Evolutionary conservation across 2,888 invertebrate species (phyloP), one percentile per base, ranked within the genome.

Genomic region (Desoria tigrina): DNA sequence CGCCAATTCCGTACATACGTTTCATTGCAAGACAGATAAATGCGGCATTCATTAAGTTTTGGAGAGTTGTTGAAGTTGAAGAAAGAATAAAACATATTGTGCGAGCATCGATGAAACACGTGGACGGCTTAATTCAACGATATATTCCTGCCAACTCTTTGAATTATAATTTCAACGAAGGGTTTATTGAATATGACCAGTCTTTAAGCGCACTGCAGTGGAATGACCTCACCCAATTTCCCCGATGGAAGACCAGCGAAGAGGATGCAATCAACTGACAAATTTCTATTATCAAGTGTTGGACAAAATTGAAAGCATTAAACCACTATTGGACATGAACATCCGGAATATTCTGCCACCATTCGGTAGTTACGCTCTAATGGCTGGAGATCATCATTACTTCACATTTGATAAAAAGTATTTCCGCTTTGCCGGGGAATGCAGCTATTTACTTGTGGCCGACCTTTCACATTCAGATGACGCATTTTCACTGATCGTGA

Each of bases 401-500:
- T 79, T 81, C 67, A 83, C 84, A 1, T 84, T 83, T 76, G 84
- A 84, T 77, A 79, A 80, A 50, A 77, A 77, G 54, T 80, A 81
- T 73, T 83, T 79, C 77, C 79, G 82, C 57, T 82, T 83, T 73
- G 79, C 80, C 24, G 82, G 82, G 16, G 79, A 79, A 49, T 84
- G 83, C 78, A 82, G 81, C 72, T 83, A 83, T 73, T 77, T 84
- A 2, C 77, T 84, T 27, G 81, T 81, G 2, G 78, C 80, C 23
- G 84, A 84, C 76, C 80, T 83, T 68, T 77, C 79, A 4, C 78
- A 81, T 68, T 79, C 80, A 61, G 80, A 80, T 63, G 57, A 57
- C 23, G 6, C 57, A 4, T 84, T 83, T 78, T 80, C 81, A 4
- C 79, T 82, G 11, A 77, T 82, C 37, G 79, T 82, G 66, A 82